Percentiles rank a stretch among this genome's conserved stretches.
These are phyloP conservation scores for Drosophila eugracilis DNA, from an alignment of 1,140 invertebrate genomes.

Conservation along the genomic window DNA sequence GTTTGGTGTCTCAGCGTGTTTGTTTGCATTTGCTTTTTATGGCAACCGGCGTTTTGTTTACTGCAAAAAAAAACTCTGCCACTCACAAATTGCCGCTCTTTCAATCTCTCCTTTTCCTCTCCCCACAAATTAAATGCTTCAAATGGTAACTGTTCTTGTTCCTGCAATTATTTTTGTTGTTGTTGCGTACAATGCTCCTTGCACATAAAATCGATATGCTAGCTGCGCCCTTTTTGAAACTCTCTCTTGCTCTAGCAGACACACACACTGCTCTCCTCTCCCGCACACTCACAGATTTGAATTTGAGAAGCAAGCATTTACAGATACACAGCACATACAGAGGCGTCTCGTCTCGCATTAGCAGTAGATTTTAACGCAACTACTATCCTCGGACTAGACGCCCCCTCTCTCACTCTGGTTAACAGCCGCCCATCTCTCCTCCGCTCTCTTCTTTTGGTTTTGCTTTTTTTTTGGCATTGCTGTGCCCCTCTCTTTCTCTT, in stretches of 20 bases:
- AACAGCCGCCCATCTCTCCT: conserved; percentile 21
- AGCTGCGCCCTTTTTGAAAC: conserved; percentile 76
- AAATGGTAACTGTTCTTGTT: conserved; percentile 11
- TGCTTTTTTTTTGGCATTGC: conserved; percentile 30
- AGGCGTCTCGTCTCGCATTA: too few species aligned
- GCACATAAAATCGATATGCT: conserved; percentile 74
- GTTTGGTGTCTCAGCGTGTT: conserved; percentile 2
- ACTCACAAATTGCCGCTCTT: not conserved
- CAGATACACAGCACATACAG: conserved; percentile 73
- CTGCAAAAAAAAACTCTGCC: conserved; percentile 27
- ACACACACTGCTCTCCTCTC: conserved; percentile 6
- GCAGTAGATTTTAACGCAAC: conserved; percentile 59
- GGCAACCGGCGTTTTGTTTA: conserved; percentile 66
- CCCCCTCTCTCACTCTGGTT: conserved; percentile 8
- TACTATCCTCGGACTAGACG: conserved; percentile 25
- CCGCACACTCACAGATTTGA: conserved; percentile 14
- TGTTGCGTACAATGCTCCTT: conserved; percentile 66
- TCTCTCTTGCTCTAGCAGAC: conserved; percentile 27
- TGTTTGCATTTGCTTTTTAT: conserved; percentile 30
- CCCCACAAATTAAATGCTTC: conserved; percentile 18
- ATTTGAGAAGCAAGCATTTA: conserved; percentile 39
- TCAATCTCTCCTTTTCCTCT: not conserved
- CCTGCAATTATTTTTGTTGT: conserved; percentile 18
- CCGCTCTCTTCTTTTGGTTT: conserved; percentile 36
- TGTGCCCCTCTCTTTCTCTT: conserved; percentile 24